Conservation (phyloP, 2,113 vertebrate species). For the Orcinus orca region DNA sequence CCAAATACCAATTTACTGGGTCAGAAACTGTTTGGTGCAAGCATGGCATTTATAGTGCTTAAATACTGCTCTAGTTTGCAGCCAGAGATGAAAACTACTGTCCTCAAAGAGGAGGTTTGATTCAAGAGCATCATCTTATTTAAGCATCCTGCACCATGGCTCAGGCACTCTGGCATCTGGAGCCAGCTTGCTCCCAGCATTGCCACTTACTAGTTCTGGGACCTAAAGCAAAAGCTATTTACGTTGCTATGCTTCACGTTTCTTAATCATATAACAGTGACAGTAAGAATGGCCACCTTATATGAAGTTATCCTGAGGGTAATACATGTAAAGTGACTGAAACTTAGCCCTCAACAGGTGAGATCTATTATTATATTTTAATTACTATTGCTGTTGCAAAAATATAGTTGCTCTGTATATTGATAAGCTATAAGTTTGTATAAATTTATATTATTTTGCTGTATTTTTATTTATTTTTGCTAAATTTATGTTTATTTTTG, state of each 20-base stretch:
- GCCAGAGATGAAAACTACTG: background rate
- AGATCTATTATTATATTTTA: background rate
- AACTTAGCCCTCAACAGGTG: background rate
- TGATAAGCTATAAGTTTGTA: background rate
- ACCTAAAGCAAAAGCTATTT: background rate
- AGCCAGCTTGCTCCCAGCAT: background rate
- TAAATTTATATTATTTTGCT: background rate
- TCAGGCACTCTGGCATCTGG: background rate
- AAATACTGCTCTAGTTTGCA: background rate
- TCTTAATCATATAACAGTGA: background rate
- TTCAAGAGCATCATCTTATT: background rate
- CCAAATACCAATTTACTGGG: background rate
- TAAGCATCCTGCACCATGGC: background rate
- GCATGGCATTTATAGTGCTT: background rate
- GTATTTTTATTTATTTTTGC: background rate
- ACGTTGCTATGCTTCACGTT: background rate
- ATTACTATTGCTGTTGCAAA: background rate
- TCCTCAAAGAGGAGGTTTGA: background rate
- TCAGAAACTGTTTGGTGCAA: background rate
- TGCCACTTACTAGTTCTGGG: background rate
- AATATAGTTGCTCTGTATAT: background rate
- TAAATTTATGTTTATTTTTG: background rate
- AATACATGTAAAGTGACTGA: background rate
- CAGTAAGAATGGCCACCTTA: background rate
- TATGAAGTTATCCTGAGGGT: background rate